Percentiles rank a stretch among this genome's conserved stretches.
Conservation (phyloP, 2,113 vertebrate genomes). For the Leucoraja erinaceus region DNA sequence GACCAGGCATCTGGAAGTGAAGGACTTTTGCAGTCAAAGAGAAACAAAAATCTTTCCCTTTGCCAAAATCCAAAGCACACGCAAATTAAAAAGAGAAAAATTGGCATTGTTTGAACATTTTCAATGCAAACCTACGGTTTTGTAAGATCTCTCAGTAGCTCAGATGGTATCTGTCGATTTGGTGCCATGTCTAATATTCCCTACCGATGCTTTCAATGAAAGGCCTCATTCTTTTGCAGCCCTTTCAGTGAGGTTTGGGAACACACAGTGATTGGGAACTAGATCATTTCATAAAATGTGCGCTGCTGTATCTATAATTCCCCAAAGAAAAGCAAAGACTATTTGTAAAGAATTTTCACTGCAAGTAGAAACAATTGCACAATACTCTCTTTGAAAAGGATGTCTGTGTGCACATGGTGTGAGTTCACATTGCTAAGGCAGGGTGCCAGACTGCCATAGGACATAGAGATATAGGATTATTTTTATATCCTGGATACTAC, state of each 20-base stretch:
- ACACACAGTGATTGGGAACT: not conserved
- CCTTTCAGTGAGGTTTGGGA: not conserved
- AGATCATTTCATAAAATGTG: not conserved
- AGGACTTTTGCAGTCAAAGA: not conserved
- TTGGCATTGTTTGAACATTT: not conserved
- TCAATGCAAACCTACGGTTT: not conserved
- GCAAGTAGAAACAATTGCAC: not conserved
- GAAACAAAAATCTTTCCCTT: not conserved
- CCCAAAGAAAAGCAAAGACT: not conserved
- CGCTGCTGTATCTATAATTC: not conserved
- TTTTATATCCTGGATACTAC: not conserved
- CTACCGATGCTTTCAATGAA: not conserved
- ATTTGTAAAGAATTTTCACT: not conserved
- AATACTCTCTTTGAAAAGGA: not conserved
- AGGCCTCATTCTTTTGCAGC: not conserved
- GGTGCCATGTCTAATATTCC: not conserved
- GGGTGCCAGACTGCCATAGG: not conserved
- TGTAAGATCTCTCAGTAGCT: not conserved
- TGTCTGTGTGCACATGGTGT: constrained; percentile 1
- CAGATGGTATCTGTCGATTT: not conserved
- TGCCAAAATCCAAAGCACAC: not conserved
- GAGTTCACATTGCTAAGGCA: constrained; percentile 15
- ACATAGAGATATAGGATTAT: not conserved
- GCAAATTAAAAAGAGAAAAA: not conserved
- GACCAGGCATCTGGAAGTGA: not conserved